Conservation (phyloP, 30 jellyfish, hydroid and myxozoan species). For the Aurelia sp. region DNA sequence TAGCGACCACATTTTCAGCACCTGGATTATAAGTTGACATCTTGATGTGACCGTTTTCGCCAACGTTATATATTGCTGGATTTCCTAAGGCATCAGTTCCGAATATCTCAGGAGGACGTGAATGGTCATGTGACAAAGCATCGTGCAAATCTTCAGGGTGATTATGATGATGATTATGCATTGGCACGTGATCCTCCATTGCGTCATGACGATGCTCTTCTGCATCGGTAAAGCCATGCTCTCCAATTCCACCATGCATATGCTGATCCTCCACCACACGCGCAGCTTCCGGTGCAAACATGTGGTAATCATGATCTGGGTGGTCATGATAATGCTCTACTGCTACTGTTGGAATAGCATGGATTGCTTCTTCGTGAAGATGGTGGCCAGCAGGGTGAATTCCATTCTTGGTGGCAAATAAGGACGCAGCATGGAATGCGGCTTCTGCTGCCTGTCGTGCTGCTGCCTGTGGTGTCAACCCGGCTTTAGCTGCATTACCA, state of each 20-base stretch:
- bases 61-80: conserved; percentile 66
- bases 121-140: conserved; percentile 22
- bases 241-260: too few relatives aligned
- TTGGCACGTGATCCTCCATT: conserved; percentile 38
- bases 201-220: conserved; percentile 36
- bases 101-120: conserved; percentile 79
- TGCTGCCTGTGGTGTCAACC: conserved; percentile 72
- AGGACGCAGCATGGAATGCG: conserved; percentile 84
- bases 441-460: conserved; percentile 92
- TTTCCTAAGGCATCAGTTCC: conserved; percentile 77
- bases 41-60: conserved; percentile 62
- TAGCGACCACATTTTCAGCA: conserved; percentile 46
- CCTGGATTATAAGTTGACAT: conserved; percentile 57
- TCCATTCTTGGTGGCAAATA: conserved; percentile 72
- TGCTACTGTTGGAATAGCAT: conserved; percentile 53
- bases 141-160: conserved; percentile 28
- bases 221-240: neutral
- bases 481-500: conserved; percentile 78
- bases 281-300: neutral
- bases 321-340: conserved; percentile 35
- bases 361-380: conserved; percentile 15
- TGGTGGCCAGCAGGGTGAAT: conserved; percentile 45
- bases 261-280: too few relatives aligned
- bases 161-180: neutral
- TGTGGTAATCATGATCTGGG: conserved; percentile 5